These are phyloP conservation scores for Meandrusa payeni DNA, from an alignment of 2,888 invertebrate species.

Conservation along the genomic window DNA sequence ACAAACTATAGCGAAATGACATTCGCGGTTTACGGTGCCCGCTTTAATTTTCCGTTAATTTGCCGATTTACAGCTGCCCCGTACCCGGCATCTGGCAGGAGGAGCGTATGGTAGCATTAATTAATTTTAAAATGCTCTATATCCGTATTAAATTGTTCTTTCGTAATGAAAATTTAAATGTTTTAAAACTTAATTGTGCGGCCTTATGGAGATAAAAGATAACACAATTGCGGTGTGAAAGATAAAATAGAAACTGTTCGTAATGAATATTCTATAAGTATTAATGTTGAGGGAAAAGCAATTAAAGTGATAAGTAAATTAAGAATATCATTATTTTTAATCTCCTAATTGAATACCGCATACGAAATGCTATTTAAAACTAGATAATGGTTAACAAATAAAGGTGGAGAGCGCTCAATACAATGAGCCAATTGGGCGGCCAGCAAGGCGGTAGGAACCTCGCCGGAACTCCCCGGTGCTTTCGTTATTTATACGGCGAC, in stretches of 20 bases:
- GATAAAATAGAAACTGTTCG: background rate
- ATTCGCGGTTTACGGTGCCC: conserved; percentile 61
- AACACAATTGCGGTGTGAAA: background rate
- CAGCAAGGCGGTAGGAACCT: conserved; percentile 41
- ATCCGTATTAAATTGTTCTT: conserved; percentile 18
- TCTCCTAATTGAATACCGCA: conserved; percentile 2
- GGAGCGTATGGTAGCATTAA: conserved; percentile 29
- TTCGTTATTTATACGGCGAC: conserved; percentile 31
- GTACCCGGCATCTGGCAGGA: conserved; percentile 26
- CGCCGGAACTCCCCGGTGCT: conserved; percentile 32
- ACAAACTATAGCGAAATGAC: conserved; percentile 77
- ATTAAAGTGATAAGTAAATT: background rate
- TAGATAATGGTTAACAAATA: conserved; percentile 38
- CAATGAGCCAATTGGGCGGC: conserved; percentile 54
- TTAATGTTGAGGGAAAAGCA: background rate
- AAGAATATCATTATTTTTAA: too few relatives aligned
- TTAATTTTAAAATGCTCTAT: conserved; percentile 28
- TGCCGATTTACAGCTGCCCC: conserved; percentile 43
- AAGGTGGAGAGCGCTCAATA: conserved; percentile 42
- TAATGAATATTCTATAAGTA: background rate
- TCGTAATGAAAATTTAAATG: conserved; percentile 14
- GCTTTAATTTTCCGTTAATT: conserved; percentile 67
- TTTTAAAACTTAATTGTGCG: conserved; percentile 15
- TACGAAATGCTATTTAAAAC: conserved; percentile 15
- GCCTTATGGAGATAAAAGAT: background rate